Evolutionary conservation across 2,797 vertebrate genomes (phyloP), one percentile per base, ranked within the genome.

Genomic region (Lutjanus argentimaculatus): DNA sequence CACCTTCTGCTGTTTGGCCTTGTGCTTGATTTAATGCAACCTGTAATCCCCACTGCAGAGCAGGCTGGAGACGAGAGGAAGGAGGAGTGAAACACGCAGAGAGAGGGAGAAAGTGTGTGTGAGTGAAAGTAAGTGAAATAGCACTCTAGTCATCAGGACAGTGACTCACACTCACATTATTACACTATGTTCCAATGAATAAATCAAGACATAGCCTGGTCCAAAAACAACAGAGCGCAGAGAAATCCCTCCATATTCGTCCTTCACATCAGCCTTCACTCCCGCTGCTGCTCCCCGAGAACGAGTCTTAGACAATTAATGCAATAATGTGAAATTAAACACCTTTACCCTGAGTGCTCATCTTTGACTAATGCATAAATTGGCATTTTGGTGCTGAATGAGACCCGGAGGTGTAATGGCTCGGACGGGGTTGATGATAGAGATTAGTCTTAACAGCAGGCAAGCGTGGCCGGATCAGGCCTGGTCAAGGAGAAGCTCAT

Each of bases 311-410:
- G 36, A 76, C 77, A 75, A 62, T 86, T 82, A 80, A 87, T 86
- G 73, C 67, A 69, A 79, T 86, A 82, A 88, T 86, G 65, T 82
- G 61, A 88, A 82, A 89, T 86, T 85, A 91, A 91, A 86, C 63
- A 83, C 80, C 65, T 87, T 77, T 73, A 66, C 61, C 78, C 72
- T 55, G 25, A 86, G 75, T 77, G 68, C 82, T 77, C 72, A 36
- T 81, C 67, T 84, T 53, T 80, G 79, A 89, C 80, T 88, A 80
- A 90, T 84, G 85, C 63, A 67, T 58, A 82, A 87, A 88, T 78
- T 77, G 84, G 45, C 74, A 74, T 86, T 85, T 83, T 46, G 79
- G 42, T 88, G 82, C 79, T 48, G 72, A 75, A 89, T 64, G 79
- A 86, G 73, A 85, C 83, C 86, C 69, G 0, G 71, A 73, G 81